A percentile compares a stretch with the other conserved stretches of the same genome.
Conservation (phyloP, 2,888 invertebrate species). For the Eristalis arbustorum region DNA sequence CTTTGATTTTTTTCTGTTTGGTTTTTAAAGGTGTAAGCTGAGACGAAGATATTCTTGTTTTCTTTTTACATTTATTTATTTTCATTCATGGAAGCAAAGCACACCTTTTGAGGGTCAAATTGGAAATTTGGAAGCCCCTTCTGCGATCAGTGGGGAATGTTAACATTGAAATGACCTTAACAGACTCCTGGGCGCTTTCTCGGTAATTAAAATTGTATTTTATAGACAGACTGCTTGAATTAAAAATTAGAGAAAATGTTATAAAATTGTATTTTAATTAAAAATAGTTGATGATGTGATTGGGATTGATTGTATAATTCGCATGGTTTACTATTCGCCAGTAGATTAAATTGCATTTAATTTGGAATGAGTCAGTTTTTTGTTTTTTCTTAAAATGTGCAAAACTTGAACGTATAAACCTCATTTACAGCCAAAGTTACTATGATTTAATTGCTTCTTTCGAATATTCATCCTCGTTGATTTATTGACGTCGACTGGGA, state of each 20-base stretch:
- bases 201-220: conserved; percentile 25
- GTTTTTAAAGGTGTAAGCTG: background rate
- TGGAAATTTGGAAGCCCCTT: background rate
- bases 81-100: background rate
- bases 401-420: background rate
- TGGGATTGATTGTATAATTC: background rate
- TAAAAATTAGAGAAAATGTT: conserved; percentile 41
- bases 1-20: background rate
- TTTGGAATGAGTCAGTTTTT: background rate
- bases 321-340: background rate
- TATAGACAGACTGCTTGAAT: conserved; percentile 21
- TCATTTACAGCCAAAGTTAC: background rate
- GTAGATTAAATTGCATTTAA: background rate
- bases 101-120: background rate
- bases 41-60: background rate
- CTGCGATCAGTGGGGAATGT: background rate
- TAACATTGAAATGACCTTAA: conserved; percentile 18
- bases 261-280: background rate
- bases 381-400: too few relatives aligned
- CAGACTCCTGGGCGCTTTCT: background rate
- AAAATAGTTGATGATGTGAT: conserved; percentile 31
- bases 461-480: background rate
- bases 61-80: background rate
- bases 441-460: background rate
- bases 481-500: background rate